Evolutionary conservation across 2,888 invertebrate species (phyloP), one percentile per base, ranked within the genome.

Genomic region (Andrena chrysosceles): DNA sequence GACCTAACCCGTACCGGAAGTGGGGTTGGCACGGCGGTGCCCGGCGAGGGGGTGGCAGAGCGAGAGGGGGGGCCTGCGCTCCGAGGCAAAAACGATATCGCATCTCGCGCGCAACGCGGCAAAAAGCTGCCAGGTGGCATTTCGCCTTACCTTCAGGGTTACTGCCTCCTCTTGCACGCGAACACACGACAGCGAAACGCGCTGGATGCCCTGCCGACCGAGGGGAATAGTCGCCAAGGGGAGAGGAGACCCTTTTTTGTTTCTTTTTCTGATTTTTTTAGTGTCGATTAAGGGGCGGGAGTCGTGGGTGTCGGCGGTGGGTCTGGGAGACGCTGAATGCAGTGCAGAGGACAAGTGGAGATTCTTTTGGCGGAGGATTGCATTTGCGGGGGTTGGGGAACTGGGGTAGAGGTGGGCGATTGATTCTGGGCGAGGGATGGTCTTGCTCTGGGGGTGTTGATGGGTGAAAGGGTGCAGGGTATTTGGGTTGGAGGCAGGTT

Each of bases 91-190:
- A 93, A 93, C 93, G 89, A 92, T 93, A 91, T 92, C 92, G 90
- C 91, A 90, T 90, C 91, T 89, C 90, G 82, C 83, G 90, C 87
- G 88, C 89, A 88, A 89, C 85, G 75, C 75, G 77, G 85, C 91
- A 93, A 93, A 93, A 93, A 93, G 91, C 91, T 91, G 93, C 93
- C 93, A 93, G 93, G 93, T 93, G 93, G 93, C 93, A 93, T 93
- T 93, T 92, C 92, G 91, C 88, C 88, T 91, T 91, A 90, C 90
- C 89, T 91, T 89, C 90, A 91, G 91, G 91, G 91, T 91, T 91
- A 90, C 88, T 89, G 89, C 89, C 89, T 89, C 90, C 89, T 85
- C 81, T 72, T 89, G 85, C 89, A 89, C 87, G 87, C 87, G 84
- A 84, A 54, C 78, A 42, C 83, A 78, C 78, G 23, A 82, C 83